These are phyloP conservation scores for Abscondita cerata DNA, from an alignment of 2,888 invertebrate genomes.

Conservation along the genomic window DNA sequence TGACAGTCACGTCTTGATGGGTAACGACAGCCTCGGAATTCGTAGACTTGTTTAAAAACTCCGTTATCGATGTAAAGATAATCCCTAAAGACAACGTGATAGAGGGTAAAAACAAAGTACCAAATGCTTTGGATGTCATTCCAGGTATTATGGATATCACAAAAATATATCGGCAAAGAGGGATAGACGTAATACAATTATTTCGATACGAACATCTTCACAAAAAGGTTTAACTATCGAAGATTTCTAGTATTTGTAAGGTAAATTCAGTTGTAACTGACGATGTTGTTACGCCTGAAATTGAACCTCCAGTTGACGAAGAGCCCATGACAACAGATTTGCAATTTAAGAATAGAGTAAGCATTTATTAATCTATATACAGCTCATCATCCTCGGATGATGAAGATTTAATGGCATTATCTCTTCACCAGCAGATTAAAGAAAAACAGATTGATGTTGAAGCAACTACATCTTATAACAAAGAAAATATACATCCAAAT, in stretches of 20 bases:
- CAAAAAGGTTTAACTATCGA: no score
- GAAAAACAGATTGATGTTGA: not conserved
- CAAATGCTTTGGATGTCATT: slow-evolving; percentile 34
- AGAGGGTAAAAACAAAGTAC: slow-evolving; percentile 28
- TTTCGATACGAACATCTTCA: not conserved
- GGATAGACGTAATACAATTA: not conserved
- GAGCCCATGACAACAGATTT: not conserved
- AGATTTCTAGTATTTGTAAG: no score
- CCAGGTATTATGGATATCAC: slow-evolving; percentile 37
- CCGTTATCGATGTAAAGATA: slow-evolving; percentile 32
- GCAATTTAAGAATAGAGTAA: not conserved
- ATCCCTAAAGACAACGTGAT: slow-evolving; percentile 32
- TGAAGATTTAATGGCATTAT: not conserved
- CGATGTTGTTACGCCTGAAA: no score
- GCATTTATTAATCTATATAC: not conserved
- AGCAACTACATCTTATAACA: not conserved
- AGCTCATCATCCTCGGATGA: not conserved
- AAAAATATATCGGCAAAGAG: slow-evolving; percentile 17
- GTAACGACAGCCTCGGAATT: slow-evolving; percentile 35
- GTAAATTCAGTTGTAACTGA: not conserved
- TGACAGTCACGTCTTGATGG: slow-evolving; percentile 35
- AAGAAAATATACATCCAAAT: slow-evolving; percentile 1
- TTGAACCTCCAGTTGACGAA: not conserved
- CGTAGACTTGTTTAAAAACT: slow-evolving; percentile 21
- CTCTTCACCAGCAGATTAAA: not conserved